Evolutionary conservation across 2,888 invertebrate species (phyloP).

Genomic region (Augiades crinisus): DNA sequence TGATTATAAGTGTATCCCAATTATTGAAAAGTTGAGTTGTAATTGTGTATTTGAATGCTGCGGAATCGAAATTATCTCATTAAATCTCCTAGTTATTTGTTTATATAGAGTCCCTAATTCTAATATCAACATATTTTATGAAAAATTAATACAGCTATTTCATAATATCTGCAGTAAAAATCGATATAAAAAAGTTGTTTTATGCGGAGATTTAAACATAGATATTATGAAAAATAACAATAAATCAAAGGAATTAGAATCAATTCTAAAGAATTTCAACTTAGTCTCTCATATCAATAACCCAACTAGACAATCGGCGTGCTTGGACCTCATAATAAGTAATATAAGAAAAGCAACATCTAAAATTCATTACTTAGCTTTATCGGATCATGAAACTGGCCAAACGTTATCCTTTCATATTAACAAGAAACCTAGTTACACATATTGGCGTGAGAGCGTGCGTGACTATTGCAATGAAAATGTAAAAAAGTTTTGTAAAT

Average conservation of each 20-base stretch:
- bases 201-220: slow-evolving; percentile 20
- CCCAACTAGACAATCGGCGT: background rate
- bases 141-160: background rate
- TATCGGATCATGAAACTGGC: slow-evolving; percentile 3
- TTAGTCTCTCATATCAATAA: background rate
- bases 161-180: background rate
- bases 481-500: background rate
- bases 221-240: slow-evolving; percentile 1
- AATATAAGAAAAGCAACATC: background rate
- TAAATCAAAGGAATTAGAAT: background rate
- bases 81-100: slow-evolving; percentile 8
- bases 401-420: background rate
- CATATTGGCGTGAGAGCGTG: background rate
- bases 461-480: background rate
- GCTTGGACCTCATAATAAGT: background rate
- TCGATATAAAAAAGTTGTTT: slow-evolving; percentile 2
- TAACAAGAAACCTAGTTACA: background rate
- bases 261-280: background rate
- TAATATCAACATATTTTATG: background rate
- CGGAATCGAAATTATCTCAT: background rate
- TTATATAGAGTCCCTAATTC: slow-evolving; percentile 3
- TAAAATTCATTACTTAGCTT: background rate
- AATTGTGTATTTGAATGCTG: slow-evolving; percentile 6
- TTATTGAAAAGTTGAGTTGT: background rate
- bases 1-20: background rate